Evolutionary conservation across 1,140 invertebrate genomes (phyloP), one percentile per base, ranked within the genome.

Genomic region (Atopsyche davidsoni): DNA sequence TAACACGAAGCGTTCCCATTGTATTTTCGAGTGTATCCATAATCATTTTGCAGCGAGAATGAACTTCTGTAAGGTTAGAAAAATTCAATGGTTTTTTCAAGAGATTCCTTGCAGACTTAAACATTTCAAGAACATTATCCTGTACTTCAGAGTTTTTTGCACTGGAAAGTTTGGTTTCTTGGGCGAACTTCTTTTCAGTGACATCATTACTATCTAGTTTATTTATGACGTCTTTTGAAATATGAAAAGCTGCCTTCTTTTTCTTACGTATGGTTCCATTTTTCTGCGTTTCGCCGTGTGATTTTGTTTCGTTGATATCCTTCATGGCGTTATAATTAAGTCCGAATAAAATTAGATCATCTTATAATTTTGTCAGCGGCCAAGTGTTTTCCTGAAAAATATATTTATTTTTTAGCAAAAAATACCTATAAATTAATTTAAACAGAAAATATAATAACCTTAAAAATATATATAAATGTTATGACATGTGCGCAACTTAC

Each of bases 81-180:
- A 35, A 50, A 18, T 50, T 40, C 3, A 50, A 19, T n/a, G 47
- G 47, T 43, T 41, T 40, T 24, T 53, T 53, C 14, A 46, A 17
- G 18, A 51, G 23, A 39, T 42, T 47, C 25, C 40, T 54, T 11
- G 42, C 46, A 24, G 44, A 32, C 23, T 39, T 41, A 16, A 43
- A 46, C 11, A 24, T 17, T 32, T 19, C 16, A 2, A 13, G 11
- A 14, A 22, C 31, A 19, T n/a, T n/a, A 34, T 46, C 25, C 13
- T 34, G 32, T 13, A 34, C 32, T 13, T n/a, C 3, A 16, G n/a
- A n/a, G n/a, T n/a, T n/a, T n/a, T 34, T 34, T 34, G 32, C n/a
- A 34, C 16, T 34, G n/a, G 3, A n/a, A 34, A 34, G 32, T 3
- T 4, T 13, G 4, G 16, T 11, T 34, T 34, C 11, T 34, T n/a